Base-by-base conservation (phyloP, 2,888 invertebrate genomes). In the Noctua comes region DNA sequence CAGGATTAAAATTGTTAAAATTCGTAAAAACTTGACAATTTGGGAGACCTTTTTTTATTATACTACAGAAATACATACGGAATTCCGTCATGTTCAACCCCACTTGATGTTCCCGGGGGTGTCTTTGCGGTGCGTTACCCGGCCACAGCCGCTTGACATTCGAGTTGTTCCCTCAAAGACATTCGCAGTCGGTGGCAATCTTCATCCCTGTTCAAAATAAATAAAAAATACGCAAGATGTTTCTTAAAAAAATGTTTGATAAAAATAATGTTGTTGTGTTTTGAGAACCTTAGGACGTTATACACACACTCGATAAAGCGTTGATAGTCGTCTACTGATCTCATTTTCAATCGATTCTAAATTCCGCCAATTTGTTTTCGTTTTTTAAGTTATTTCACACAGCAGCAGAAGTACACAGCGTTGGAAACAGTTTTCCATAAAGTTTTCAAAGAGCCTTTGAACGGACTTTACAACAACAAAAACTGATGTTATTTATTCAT, bases 41-140 rank as follows among this genome's bases (percentile, higher is more conserved):
- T 46, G 27, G 46, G 24, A 46, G 11, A 3, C 16, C 18, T 51
- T n/a, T 62, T 62, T 64, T 71, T 72, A 66, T 48, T 31, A 73
- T 48, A 31, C 4, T 64, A 27, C 54, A 54, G 24, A 59, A 57
- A 62, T 79, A 69, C 65, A 76, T 73, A 69, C 68, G 64, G 71
- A 71, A 71, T 68, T 65, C 36, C n/a, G 40, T 40, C 40, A 40
- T 76, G 51, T 54, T 68, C 36, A 66, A 84, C 81, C 84, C 81
- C 81, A 85, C 85, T 83, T 83, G 81, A 85, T 65, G 31, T 80
- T 51, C 18, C 11, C 48, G n/a, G 21, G 62, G 76, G 64, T 71
- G 70, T 77, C 73, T 62, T 36, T 73, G 76, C 72, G 70, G 80
- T 31, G 46, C 54, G 51, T 65, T 62, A 73, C 68, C 69, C 80